Evolutionary conservation across 1,140 invertebrate genomes (phyloP).

Genomic region (Drosophila kohkoa): DNA sequence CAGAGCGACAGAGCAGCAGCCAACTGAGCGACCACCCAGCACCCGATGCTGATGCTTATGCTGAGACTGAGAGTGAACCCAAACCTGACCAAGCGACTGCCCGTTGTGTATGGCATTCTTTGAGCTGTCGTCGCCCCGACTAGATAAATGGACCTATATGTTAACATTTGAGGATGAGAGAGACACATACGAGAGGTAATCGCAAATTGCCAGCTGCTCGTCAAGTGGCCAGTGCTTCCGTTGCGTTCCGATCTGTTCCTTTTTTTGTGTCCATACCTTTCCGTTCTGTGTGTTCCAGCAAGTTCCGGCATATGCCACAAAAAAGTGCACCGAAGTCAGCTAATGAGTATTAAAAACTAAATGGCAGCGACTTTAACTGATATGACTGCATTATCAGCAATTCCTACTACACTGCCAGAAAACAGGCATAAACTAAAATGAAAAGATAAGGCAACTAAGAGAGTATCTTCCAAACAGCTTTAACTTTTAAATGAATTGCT

Average conservation of each 20-base stretch:
- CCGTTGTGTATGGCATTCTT: slow-evolving; percentile 79
- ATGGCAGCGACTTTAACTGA: slow-evolving; percentile 63
- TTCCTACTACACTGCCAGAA: slow-evolving; percentile 12
- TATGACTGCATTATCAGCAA: slow-evolving; percentile 35
- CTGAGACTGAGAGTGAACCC: slow-evolving; percentile 22
- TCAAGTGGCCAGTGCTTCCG: slow-evolving; percentile 73
- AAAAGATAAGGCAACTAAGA: background rate
- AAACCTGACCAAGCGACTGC: slow-evolving; percentile 57
- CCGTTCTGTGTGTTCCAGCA: slow-evolving; percentile 38
- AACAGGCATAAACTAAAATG: no score
- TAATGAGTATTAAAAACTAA: slow-evolving; percentile 56
- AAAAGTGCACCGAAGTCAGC: slow-evolving; percentile 29
- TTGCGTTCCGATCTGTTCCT: slow-evolving; percentile 55
- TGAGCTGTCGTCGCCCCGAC: slow-evolving; percentile 76
- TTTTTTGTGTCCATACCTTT: slow-evolving; percentile 5
- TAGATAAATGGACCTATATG: slow-evolving; percentile 69
- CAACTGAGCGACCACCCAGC: slow-evolving; percentile 41
- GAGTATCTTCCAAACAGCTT: background rate
- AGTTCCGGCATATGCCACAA: slow-evolving; percentile 75
- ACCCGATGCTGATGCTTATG: slow-evolving; percentile 18
- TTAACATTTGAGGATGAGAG: background rate
- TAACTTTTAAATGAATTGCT: background rate
- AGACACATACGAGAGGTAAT: slow-evolving; percentile 24
- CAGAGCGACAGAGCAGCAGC: slow-evolving; percentile 37
- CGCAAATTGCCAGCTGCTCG: slow-evolving; percentile 80